Evolutionary conservation across 2,888 invertebrate genomes (phyloP).

Genomic region (Melipona beecheii): DNA sequence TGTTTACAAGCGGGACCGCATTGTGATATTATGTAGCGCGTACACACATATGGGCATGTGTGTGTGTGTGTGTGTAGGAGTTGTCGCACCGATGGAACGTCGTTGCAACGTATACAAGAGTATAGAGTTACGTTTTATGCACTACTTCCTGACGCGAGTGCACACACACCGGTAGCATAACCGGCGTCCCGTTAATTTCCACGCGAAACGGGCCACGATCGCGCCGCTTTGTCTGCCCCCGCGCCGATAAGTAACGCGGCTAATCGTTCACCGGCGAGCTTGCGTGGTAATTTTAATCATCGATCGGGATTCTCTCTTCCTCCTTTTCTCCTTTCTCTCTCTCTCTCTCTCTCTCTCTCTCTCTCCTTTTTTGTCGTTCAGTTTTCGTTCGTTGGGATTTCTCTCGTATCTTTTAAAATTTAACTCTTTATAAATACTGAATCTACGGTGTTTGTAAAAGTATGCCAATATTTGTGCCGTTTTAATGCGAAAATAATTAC

Average conservation of each 20-base stretch:
- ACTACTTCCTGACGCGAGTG: slow-evolving; percentile 37
- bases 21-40: slow-evolving; percentile 45
- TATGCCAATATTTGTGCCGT: too few species aligned
- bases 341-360: neutral
- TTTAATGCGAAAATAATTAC: too few species aligned
- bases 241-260: neutral
- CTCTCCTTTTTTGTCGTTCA: too few species aligned
- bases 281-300: neutral
- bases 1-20: slow-evolving; percentile 36
- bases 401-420: too few species aligned
- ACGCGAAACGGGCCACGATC: slow-evolving; percentile 4
- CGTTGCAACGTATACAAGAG: neutral
- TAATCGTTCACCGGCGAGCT: neutral
- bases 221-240: neutral
- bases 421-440: too few species aligned
- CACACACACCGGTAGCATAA: neutral
- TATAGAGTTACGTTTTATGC: slow-evolving; percentile 51
- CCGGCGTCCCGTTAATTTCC: slow-evolving; percentile 38
- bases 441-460: too few species aligned
- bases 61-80: neutral
- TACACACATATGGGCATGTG: neutral
- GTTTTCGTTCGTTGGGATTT: neutral
- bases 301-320: too few species aligned
- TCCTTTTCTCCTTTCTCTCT: neutral
- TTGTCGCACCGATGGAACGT: slow-evolving; percentile 28